Evolutionary conservation across 2,797 vertebrate genomes (phyloP), one percentile per base, ranked within the genome.

Genomic region (Sitta carolinensis): DNA sequence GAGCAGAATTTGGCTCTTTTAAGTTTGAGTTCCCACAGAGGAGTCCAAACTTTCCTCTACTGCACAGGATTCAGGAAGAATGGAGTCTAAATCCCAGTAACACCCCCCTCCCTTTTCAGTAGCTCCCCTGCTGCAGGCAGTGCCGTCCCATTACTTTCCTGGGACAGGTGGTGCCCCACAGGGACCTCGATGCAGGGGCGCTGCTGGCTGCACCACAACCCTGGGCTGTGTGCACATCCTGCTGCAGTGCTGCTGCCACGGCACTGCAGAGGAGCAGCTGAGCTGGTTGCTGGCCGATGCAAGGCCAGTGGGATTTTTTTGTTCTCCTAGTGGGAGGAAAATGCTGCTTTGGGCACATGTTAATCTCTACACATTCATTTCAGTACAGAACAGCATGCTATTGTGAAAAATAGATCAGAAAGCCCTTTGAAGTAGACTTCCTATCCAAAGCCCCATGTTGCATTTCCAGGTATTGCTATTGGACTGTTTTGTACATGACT

Each of bases 251-350:
- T 67, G 48, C 40, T 9, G 3, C 32, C 4, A 5, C 0, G 0
- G 58, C 1, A 0, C 52, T 2, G 4, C 3, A 2, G 10, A 26
- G 29, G 11, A 68, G 36, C 7, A 4, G 18, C n/a, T 43, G 9
- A 7, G 25, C 6, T 0, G 0, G 11, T 17, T 23, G 19, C 48
- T 2, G 1, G 9, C 38, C 29, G 1, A 36, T 1, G 1, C 2
- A 2, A 8, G 36, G 36, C 36, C 36, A 36, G 10, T 9, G 25
- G 12, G 20, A 32, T 3, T 77, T 42, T 51, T 55, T 6, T 58
- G 6, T 13, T 10, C 16, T 55, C 12, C 1, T 17, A 27, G 38
- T 2, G 3, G 29, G 43, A 34, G 19, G 42, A 66, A 91, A 89
- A 45, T 0, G 1, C 12, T 83, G 10, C 29, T 88, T 55, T 48